These are phyloP conservation scores for Cotesia chilonis DNA, from an alignment of 1,140 invertebrate genomes.

Conservation along the genomic window DNA sequence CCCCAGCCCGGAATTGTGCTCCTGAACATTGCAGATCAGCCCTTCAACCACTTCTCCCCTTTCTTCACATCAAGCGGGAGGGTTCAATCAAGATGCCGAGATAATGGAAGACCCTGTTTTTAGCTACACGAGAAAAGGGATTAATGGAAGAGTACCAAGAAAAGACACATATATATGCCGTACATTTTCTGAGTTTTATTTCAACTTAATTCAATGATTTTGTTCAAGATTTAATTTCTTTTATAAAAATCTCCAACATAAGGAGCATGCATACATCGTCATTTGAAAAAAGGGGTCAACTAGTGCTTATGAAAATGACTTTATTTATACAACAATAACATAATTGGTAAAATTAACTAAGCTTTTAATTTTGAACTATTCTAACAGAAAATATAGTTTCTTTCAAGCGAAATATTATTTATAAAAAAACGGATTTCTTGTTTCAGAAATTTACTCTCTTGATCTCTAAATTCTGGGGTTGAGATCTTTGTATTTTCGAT, in stretches of 20 bases:
- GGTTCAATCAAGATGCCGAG: conserved; percentile 60
- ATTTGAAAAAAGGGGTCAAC: not conserved
- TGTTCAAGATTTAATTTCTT: not conserved
- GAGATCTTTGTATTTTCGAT: too few species aligned
- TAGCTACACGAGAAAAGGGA: conserved; percentile 40
- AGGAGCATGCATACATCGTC: not conserved
- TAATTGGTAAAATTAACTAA: too few species aligned
- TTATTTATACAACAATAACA: too few species aligned
- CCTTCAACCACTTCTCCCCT: conserved; percentile 36
- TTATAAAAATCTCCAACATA: too few species aligned
- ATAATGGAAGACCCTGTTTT: conserved; percentile 52
- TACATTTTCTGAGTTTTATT: not conserved
- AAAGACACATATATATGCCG: not conserved
- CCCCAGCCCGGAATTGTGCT: conserved; percentile 41
- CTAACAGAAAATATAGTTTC: too few species aligned
- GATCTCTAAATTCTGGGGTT: too few species aligned
- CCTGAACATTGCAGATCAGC: conserved; percentile 27
- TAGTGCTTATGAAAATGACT: too few species aligned
- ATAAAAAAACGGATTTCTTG: too few species aligned
- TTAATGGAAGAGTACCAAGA: conserved; percentile 42
- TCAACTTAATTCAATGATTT: not conserved
- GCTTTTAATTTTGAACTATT: too few species aligned
- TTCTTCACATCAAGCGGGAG: conserved; percentile 35
- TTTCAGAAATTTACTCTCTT: too few species aligned
- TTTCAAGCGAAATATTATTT: too few species aligned